Evolutionary conservation across 2,888 invertebrate species (phyloP), one percentile per base, ranked within the genome.

Genomic region (Eupithecia centaureata): DNA sequence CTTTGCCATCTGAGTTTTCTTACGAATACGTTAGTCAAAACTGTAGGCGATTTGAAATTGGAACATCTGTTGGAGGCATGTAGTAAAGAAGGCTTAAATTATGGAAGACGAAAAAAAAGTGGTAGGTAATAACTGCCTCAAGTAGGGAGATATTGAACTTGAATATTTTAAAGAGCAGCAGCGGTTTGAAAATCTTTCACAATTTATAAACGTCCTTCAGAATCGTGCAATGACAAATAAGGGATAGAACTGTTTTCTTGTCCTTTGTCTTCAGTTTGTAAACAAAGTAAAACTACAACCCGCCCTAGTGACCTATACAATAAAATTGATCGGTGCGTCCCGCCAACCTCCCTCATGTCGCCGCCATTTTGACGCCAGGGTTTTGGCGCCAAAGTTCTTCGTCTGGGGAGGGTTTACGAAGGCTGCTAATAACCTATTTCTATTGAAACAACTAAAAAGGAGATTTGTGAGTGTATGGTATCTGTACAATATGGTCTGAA

Each of bases 371-470:
- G 69, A 58, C 62, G 82, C 79, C 91, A n/a, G n/a, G 90, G 74
- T 82, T 86, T 87, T 87, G 91, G 91, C 91, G 91, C 91, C 91
- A 87, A 86, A 77, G 74, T 79, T 88, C 87, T 85, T 74, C 76
- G 76, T 71, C 71, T 76, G 76, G 84, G 87, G 88, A 85, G 84
- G 79, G 82, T 82, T 79, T 73, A 75, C 76, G 75, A 78, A 84
- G 85, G 84, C 81, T 83, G 80, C 80, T 78, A 76, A 75, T 84
- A 87, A 88, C 88, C 88, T 83, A 82, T 82, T 84, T 88, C 57
- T 30, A 25, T 27, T 32, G 27, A 56, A 57, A 18, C 58, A 28
- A 64, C 18, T 15, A 58, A 33, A 22, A 27, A 5, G 2, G 27
- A 28, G 30, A 28, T n/a, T 56, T 56, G 27, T 13, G 5, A 27